Evolutionary conservation across 2,888 invertebrate genomes (phyloP).

Genomic region (Noctua pronuba): DNA sequence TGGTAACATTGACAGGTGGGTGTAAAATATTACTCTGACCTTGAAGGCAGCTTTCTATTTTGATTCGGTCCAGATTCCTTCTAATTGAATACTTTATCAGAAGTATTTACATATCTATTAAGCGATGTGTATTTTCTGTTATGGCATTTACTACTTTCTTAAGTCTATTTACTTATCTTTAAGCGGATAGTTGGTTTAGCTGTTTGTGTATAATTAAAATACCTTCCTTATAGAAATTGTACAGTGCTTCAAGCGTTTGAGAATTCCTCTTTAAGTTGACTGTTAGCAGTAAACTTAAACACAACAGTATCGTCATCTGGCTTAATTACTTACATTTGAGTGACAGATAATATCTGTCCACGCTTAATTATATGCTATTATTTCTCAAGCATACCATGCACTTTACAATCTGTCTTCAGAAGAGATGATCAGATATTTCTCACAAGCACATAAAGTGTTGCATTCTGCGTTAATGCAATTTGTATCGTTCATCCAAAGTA

Average conservation of each 20-base stretch:
- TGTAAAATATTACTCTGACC: constrained; percentile 32
- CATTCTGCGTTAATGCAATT: constrained; percentile 16
- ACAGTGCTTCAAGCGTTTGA: background rate
- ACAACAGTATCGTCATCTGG: constrained; percentile 14
- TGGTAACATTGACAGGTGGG: constrained; percentile 5
- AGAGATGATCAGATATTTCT: constrained; percentile 6
- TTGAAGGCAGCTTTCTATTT: constrained; percentile 52
- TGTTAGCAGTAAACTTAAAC: background rate
- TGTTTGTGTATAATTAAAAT: constrained; percentile 39
- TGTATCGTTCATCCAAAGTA: background rate
- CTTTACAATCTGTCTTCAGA: constrained; percentile 27
- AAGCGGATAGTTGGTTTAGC: constrained; percentile 17
- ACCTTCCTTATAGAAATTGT: constrained; percentile 13
- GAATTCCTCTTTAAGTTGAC: constrained; percentile 25
- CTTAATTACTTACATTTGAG: constrained; percentile 29
- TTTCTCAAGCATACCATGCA: constrained; percentile 22
- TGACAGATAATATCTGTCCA: constrained; percentile 21
- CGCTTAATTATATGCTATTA: constrained; percentile 41
- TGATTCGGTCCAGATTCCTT: constrained; percentile 22
- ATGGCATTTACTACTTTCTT: constrained; percentile 44
- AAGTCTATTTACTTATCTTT: constrained; percentile 39
- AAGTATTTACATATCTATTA: constrained; percentile 44
- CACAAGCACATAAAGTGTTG: background rate
- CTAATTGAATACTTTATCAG: constrained; percentile 39
- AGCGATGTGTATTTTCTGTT: constrained; percentile 24